Percentiles rank a stretch among this genome's conserved stretches.
Conservation (phyloP, 2,797 vertebrate genomes). For the Loriculus beryllinus region DNA sequence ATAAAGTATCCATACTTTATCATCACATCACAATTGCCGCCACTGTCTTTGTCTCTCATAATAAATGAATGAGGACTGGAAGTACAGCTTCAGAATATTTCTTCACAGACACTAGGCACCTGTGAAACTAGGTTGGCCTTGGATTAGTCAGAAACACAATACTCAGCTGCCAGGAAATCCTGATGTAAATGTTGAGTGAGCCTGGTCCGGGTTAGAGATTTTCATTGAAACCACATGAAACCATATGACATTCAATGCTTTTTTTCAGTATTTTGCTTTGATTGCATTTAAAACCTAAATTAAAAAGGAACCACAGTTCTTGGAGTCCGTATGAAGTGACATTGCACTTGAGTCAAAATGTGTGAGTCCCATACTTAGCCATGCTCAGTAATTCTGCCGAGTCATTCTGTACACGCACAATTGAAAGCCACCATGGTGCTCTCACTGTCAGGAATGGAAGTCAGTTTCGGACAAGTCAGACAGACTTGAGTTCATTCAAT, state of each 20-base stretch:
- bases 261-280: neutral
- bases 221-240: conserved; percentile 18
- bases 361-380: neutral
- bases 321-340: neutral
- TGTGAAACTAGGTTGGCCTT: neutral
- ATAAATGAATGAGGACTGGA: neutral
- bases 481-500: neutral
- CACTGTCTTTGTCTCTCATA: neutral
- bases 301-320: neutral
- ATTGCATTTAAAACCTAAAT: neutral
- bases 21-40: neutral
- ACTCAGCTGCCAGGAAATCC: neutral
- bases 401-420: accelerated
- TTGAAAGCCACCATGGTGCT: neutral
- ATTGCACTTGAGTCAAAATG: neutral
- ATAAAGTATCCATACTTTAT: neutral
- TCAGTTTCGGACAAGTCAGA: neutral
- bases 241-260: neutral
- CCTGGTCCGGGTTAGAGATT: neutral
- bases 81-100: neutral
- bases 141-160: neutral
- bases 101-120: neutral
- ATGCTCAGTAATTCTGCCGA: neutral
- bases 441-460: neutral
- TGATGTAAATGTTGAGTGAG: neutral